Evolutionary conservation across 2,888 invertebrate genomes (phyloP), one percentile per base, ranked within the genome.

Genomic region (Thymelicus sylvestris): DNA sequence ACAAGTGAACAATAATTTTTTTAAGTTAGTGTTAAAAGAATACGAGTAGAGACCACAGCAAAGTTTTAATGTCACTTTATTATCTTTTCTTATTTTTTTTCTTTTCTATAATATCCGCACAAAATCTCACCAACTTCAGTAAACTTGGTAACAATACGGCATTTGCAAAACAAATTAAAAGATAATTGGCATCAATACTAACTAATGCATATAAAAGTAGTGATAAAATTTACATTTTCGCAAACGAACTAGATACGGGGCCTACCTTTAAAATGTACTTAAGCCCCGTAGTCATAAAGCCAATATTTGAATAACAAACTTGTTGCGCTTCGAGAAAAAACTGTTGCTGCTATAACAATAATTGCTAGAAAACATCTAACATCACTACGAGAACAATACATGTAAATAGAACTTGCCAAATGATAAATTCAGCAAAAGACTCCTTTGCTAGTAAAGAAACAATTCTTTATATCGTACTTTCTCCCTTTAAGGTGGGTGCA

Each of bases 241-340:
- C 8, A 52, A 8, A 47, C 47, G 2, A 47, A 31, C 31, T 31
- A 31, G 31, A 5, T 31, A 31, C 31, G n/a, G n/a, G n/a, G n/a
- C n/a, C n/a, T n/a, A 24, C 24, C 24, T 12, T 12, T 3, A 12
- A 12, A 44, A 52, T 19, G 10, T 19, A 55, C 55, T 55, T 5
- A n/a, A 55, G 10, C 6, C 8, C 1, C 0, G 31, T 38, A 12
- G 31, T 13, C 6, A 38, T 57, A 57, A 7, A 57, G 57, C 13
- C 57, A 13, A 57, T 57, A 6, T 13, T 57, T 6, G 19, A 31
- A 31, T 38, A 6, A n/a, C 31, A 12, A 38, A 57, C 57, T 57
- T 57, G 57, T 57, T 57, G 57, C 52, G 52, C 57, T 57, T 57
- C 13, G 13, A 13, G 12, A 57, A 38, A 38, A 57, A 7, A 55